Evolutionary conservation across 1,140 invertebrate genomes (phyloP), one percentile per base, ranked within the genome.

Genomic region (Temnothorax longispinosus): DNA sequence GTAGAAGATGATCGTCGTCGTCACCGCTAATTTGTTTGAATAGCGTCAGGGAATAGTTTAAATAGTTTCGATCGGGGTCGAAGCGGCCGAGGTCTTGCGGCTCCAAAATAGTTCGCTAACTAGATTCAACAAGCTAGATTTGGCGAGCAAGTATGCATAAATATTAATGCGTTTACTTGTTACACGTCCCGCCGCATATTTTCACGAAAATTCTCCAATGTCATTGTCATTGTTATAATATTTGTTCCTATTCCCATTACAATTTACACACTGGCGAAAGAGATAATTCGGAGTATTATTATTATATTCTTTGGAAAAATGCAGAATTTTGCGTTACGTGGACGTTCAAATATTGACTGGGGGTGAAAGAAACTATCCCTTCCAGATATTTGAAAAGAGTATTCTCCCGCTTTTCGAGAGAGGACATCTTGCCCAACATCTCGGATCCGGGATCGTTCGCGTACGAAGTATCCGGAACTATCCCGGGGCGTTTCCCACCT

Each of bases 371-470:
- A 27, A 84, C 80, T 75, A 75, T 74, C 54, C 41, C 41, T 84
- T 74, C 54, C 27, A 38, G 80, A 38, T 75, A 74, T 84, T 75
- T 74, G 69, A 74, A 41, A 65, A 35, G 41, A 74, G 38, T 35
- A 71, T 84, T 82, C 44, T 82, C 4, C 4, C 21, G 41, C 27
- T 82, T 38, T 35, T 47, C 52, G 35, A 50, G 54, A 58, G 52
- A 47, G 41, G 69, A 84, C 69, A 75, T 50, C 69, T 74, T 74
- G 80, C 52, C 67, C 80, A 58, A 74, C 80, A 69, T 80, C 77
- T 52, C 18, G 78, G 50, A 71, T 80, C 76, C 32, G 13, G 44
- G 18, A 44, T 75, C 27, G 35, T 18, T 84, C 69, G 44, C 32
- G 27, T 32, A 41, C 80, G 15, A 84, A 62, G 69, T 74, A 84